These are phyloP conservation scores for Promerops cafer DNA, from an alignment of 2,113 vertebrate genomes.

Conservation along the genomic window DNA sequence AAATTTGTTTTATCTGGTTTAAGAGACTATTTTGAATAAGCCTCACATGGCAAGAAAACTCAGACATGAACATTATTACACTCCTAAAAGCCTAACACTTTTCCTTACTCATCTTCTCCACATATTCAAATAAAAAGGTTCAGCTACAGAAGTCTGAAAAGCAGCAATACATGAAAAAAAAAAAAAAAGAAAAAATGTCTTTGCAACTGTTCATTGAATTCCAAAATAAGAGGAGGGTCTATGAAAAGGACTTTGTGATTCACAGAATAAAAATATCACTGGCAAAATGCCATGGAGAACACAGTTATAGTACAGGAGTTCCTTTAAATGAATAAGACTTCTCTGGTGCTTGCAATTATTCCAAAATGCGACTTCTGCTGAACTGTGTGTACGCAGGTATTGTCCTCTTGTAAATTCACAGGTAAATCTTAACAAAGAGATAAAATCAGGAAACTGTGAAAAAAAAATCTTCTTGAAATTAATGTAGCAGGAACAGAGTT, in stretches of 20 bases:
- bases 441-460: neutral
- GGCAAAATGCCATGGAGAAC: neutral
- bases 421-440: slow-evolving; percentile 3
- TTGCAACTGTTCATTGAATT: neutral
- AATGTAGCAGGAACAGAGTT: neutral
- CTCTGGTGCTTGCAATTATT: neutral
- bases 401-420: slow-evolving; percentile 4
- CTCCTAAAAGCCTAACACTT: neutral
- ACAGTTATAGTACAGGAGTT: neutral
- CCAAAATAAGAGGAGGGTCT: neutral
- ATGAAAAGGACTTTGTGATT: neutral
- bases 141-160: neutral
- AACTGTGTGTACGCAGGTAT: neutral
- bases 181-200: neutral
- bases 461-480: neutral
- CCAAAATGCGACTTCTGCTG: neutral
- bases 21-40: neutral
- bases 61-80: neutral
- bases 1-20: neutral
- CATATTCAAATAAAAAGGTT: neutral
- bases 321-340: neutral
- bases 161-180: neutral
- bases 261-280: neutral
- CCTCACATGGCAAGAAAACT: neutral
- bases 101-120: neutral